Conservation (phyloP, 2,113 vertebrate species). For the Chiloscyllium plagiosum region DNA sequence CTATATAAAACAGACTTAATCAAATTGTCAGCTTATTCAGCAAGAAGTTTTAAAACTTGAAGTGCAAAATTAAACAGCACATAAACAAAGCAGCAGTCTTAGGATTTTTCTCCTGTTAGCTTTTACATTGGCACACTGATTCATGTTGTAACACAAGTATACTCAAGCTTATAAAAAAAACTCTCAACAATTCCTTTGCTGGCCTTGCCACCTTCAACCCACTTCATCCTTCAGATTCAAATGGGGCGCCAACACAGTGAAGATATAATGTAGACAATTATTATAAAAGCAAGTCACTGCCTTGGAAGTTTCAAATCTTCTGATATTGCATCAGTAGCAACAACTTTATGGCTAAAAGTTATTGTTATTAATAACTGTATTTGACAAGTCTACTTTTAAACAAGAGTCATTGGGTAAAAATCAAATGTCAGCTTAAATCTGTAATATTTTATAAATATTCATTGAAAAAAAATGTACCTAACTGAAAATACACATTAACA, state of each 20-base stretch:
- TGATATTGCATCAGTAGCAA: neutral
- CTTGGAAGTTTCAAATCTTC: neutral
- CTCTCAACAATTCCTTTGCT: neutral
- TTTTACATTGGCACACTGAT: neutral
- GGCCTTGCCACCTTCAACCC: neutral
- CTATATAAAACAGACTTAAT: neutral
- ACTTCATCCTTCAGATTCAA: neutral
- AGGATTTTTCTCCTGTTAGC: neutral
- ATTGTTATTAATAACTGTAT: neutral
- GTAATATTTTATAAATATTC: neutral
- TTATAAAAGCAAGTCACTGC: neutral
- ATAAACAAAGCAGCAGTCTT: neutral
- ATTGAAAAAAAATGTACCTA: neutral
- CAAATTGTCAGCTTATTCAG: neutral
- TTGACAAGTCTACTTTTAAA: slow-evolving; percentile 3
- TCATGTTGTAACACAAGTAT: neutral
- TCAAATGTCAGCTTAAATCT: neutral
- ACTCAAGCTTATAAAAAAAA: neutral
- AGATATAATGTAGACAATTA: neutral
- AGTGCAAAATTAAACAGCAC: neutral
- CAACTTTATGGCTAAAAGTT: neutral
- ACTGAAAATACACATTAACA: neutral
- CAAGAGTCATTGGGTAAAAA: neutral
- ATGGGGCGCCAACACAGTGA: too few relatives aligned
- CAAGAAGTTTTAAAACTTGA: neutral